Base-by-base conservation (phyloP, 1,140 invertebrate species). In the Sweltsa coloradensis region DNA sequence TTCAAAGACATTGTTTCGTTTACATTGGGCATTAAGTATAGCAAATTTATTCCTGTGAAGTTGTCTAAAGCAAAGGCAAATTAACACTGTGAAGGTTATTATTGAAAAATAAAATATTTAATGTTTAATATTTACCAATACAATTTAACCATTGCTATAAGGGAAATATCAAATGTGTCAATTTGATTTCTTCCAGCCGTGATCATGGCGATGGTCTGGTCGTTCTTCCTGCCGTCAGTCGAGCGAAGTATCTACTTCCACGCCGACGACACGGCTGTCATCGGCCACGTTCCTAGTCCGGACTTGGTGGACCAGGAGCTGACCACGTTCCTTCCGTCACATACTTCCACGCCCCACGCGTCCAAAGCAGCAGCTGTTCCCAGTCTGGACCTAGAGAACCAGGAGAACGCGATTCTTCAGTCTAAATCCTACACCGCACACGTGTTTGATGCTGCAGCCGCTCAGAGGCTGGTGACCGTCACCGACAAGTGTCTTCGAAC, bases 231-330 rank as follows among this genome's bases (percentile, higher is more conserved):
- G 14, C 89, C 89, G 5, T 56, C 73, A 2, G 86, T 90, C 0
- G 62, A 75, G 3, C 75, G 75, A 53, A 85, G 83, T 40, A 76
- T 89, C 39, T 91, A 91, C 59, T 91, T 92, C 61, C 79, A 90
- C 64, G 68, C 66, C 51, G 62, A 62, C 23, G 36, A 5, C 7
- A 37, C 18, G 36, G 11, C n/a, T n/a, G n/a, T n/a, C n/a, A n/a
- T n/a, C n/a, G 7, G 4, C 23, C 36, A n/a, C 7, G 16, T 7
- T 16, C 18, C 11, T 7, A 16, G 11, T 5, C 36, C 11, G 36
- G 7, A 14, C 49, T 52, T 18, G 31, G 27, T n/a, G 26, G 14
- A 39, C 4, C 47, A 23, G 16, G 2, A 11, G 45, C 49, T 16
- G n/a, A 13, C 7, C n/a, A 9, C 22, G 21, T 44, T 14, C 7